Evolutionary conservation across 2,113 vertebrate genomes (phyloP).

Genomic region (Oncorhynchus masou): DNA sequence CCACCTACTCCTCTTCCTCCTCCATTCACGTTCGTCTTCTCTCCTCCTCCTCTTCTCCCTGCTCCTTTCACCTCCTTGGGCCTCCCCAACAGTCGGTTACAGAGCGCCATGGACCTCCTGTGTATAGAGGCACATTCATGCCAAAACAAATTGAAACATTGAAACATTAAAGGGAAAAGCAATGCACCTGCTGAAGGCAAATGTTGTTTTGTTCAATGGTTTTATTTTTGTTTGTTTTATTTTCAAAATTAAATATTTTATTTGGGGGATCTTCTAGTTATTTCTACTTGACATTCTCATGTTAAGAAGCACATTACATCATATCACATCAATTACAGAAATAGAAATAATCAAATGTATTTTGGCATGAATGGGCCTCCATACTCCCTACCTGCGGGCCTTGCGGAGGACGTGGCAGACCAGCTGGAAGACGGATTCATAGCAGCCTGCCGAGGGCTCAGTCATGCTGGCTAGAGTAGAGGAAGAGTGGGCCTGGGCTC

Average conservation of each 20-base stretch:
- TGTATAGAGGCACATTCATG: slow-evolving; percentile 9
- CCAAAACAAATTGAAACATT: too few relatives aligned
- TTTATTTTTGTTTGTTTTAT: too few relatives aligned
- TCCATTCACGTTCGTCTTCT: slow-evolving; percentile 25
- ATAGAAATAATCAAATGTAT: too few relatives aligned
- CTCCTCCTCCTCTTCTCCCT: slow-evolving; percentile 25
- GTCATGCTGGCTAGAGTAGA: slow-evolving; percentile 89
- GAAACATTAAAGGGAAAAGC: too few relatives aligned
- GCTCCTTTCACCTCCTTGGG: slow-evolving; percentile 51
- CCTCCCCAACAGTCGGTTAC: slow-evolving; percentile 78
- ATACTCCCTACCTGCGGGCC: slow-evolving; percentile 47
- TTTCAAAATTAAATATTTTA: too few relatives aligned
- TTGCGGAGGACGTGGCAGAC: slow-evolving; percentile 91
- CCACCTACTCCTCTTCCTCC: slow-evolving; percentile 22
- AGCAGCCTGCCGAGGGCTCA: slow-evolving; percentile 89
- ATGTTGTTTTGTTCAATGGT: too few relatives aligned
- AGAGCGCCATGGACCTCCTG: slow-evolving; percentile 78
- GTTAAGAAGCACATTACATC: too few relatives aligned
- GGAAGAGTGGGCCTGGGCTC: slow-evolving; percentile 86
- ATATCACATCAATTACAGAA: too few relatives aligned
- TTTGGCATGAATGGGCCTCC: too few relatives aligned
- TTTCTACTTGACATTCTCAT: too few relatives aligned
- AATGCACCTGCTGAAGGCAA: too few relatives aligned
- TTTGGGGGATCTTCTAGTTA: too few relatives aligned
- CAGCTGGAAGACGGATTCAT: slow-evolving; percentile 94